Base-by-base conservation (phyloP, 2,888 invertebrate species). In the Serrognathus titanus region DNA sequence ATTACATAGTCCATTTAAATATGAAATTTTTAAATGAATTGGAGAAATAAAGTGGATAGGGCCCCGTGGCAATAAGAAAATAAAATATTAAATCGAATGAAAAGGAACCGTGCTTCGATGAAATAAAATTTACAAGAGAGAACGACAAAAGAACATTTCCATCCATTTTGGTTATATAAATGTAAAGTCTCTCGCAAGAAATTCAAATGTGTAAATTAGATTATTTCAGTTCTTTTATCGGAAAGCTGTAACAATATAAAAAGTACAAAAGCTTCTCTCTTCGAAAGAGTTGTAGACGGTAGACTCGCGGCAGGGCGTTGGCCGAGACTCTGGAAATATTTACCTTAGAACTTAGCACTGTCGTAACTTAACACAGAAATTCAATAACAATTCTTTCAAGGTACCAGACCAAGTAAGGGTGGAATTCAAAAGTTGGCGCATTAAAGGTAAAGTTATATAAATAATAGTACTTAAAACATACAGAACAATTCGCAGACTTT, bases 191-290 rank as follows among this genome's bases (percentile, higher is more conserved):
- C 72, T 71, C 68, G 71, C 66, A 70, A 72, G 74, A 75, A 75
- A 74, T 74, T 74, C 74, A 75, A 74, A 75, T 75, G 75, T 74
- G 75, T 75, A 75, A 75, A 75, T 75, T 75, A 72, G 74, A 75
- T 75, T 75, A 75, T 75, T 74, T 72, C 74, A 68, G 69, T 73
- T 74, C 73, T 73, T 74, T 74, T 74, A 74, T 73, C 71, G 71
- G 65, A 70, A 70, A 70, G 70, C 70, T 67, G 70, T 70, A 73
- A 73, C 72, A 73, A 73, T 72, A 72, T 73, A 70, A 71, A 71
- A 71, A 71, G 70, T 69, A 69, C 70, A 71, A 71, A 71, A 70
- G 70, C 68, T 66, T 60, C 61, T 31, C 24, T 31, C 24, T 31
- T 63, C 62, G 65, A 71, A 72, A 70, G 71, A 70, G 72, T 71